Base-by-base conservation (phyloP, 2,888 invertebrate genomes). In the Drosophila niveifrons region DNA sequence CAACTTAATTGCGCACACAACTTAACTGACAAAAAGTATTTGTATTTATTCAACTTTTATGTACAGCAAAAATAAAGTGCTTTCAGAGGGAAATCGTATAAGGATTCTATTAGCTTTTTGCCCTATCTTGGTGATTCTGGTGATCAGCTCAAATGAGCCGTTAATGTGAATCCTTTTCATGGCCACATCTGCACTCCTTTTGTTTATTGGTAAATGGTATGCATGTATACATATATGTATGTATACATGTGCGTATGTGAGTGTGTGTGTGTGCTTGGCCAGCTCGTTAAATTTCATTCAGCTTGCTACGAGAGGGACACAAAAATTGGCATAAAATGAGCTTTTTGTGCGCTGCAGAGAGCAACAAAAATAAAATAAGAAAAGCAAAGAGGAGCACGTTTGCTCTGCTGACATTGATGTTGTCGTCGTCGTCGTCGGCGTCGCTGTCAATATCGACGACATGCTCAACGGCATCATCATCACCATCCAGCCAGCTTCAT, bases 321-420 rank as follows among this genome's bases (percentile, higher is more conserved):
- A 72, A 63, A 87, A 89, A 87, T 84, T 85, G 85, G 61, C 84
- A 87, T 78, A 81, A 89, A 89, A 84, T 87, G 72, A 75, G 79
- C 76, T 78, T 87, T 83, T 78, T 89, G 68, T 76, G 70, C 41
- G 70, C 41, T 56, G 43, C 39, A 34, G 23, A 72, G 47, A 28
- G 10, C n/a, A 18, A 44, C 47, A n/a, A 29, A 55, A 15, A 48
- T 18, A 50, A 31, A 50, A 52, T 47, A 48, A 39, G 39, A 46
- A 50, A 31, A 10, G 31, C 8, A 10, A 31, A 29, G 41, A 61
- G 44, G 17, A 71, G 69, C 64, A 67, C 69, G 62, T 71, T 74
- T 66, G 66, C 59, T 59, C 55, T 72, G 65, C 58, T 67, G 73
- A 65, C 80, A 86, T 72, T 82, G 73, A 75, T 86, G 84, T 80